Evolutionary conservation across 2,888 invertebrate genomes (phyloP), one percentile per base, ranked within the genome.

Genomic region (Sesamia inferens): DNA sequence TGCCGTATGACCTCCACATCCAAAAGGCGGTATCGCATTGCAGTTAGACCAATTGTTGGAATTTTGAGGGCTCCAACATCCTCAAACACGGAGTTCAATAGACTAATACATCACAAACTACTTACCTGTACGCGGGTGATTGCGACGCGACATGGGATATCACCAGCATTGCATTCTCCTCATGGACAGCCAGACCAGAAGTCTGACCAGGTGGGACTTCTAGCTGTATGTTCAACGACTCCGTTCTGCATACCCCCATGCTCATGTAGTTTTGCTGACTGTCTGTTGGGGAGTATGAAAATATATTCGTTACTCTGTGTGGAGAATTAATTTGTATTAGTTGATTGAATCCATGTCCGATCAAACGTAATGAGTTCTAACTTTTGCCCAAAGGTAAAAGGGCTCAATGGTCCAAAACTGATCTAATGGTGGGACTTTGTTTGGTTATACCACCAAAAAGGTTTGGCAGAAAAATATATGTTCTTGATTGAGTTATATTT

Each of bases 151-250:
- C 93, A 76, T 96, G 96, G 0, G 96, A 95, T 71, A 96, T 90
- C 19, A 95, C 90, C 73, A 96, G 85, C 22, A 91, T 84, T 2
- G 93, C 90, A 73, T 93, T 94, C 14, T 96, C 96, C 62, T 96
- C 95, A 39, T 94, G 93, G 0, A 96, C 94, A 0, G 94, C 93
- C 39, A 96, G 77, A 0, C 96, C 96, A 51, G 94, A 93, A 86
- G 93, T 94, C 70, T 96, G 96, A 0, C 94, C 94, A 3, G 96
- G 92, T n/a, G 94, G 93, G 11, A 96, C 95, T 87, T 96, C 96
- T 63, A 96, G 83, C 72, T 96, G 96, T 22, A 96, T 90, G 75
- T 95, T 96, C 76, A 96, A 80, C 0, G 95, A 93, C 77, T 96
- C 96, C 1, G 95, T 94, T 65, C 96, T 91, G 82, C 96, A 96